phyloP scores from a whole-genome alignment of 1,140 invertebrate genomes.

The Pentalonia nigronervosa region DNA sequence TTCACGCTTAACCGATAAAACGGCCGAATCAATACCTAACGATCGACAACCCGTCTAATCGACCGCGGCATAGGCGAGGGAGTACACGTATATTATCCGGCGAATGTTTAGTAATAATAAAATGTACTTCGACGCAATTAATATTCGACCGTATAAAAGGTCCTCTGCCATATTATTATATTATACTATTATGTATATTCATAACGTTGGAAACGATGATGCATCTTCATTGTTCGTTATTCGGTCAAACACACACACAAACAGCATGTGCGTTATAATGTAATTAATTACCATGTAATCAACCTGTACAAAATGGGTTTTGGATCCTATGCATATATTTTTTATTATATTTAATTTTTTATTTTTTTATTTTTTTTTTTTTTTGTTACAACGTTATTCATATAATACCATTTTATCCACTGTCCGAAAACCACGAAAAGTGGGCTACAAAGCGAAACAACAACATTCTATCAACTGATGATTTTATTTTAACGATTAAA shows the following conservation, averaged over 20 bases:
- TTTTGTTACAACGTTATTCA: neutral
- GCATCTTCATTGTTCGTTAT: conserved; percentile 21
- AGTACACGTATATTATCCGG: no score
- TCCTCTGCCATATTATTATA: neutral
- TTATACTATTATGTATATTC: neutral
- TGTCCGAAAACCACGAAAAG: neutral
- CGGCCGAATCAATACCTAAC: neutral
- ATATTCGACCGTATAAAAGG: conserved; percentile 8
- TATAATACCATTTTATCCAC: neutral
- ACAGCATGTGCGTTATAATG: neutral
- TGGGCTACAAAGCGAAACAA: neutral
- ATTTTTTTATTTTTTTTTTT: no score
- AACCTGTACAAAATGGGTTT: neutral
- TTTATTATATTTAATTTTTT: neutral
- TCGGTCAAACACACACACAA: neutral
- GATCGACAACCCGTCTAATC: neutral
- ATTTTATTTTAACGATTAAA: neutral
- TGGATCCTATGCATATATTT: neutral
- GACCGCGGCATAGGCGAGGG: no score
- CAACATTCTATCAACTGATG: neutral
- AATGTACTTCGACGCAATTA: neutral
- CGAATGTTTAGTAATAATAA: neutral
- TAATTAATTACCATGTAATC: conserved; percentile 33
- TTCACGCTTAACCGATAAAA: neutral
- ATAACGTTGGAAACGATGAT: neutral